Evolutionary conservation across 2,797 vertebrate genomes (phyloP).

Genomic region (Propithecus perrieri): DNA sequence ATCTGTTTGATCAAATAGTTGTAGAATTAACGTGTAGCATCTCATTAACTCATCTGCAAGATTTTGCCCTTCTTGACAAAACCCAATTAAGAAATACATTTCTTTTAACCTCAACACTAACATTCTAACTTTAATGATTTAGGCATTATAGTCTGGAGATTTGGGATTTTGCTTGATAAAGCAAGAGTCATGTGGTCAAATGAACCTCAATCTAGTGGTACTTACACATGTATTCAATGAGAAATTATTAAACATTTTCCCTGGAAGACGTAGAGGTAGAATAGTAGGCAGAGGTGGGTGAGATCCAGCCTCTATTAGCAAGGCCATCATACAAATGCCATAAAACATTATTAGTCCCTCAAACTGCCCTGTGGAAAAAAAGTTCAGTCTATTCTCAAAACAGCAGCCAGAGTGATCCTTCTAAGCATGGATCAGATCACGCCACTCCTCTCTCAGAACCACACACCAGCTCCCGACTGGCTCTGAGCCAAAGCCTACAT

Average conservation of each 20-base stretch:
- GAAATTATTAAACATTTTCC: neutral
- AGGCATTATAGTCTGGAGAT: neutral
- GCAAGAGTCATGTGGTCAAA: neutral
- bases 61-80: constrained; percentile 15
- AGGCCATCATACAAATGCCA: neutral
- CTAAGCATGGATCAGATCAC: rapidly evolving
- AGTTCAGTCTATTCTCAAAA: neutral
- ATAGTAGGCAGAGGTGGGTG: neutral
- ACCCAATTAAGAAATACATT: neutral
- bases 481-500: neutral
- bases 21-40: constrained; percentile 66
- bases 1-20: constrained; percentile 88
- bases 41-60: constrained; percentile 62
- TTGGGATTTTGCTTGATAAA: neutral
- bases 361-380: neutral
- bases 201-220: neutral
- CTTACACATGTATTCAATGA: neutral
- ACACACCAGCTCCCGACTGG: rapidly evolving
- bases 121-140: neutral
- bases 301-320: neutral
- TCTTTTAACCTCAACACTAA: neutral
- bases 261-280: neutral
- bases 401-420: neutral
- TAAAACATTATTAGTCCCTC: neutral
- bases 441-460: neutral